Evolutionary conservation across 2,797 vertebrate species (phyloP).

Genomic region (Enteromius viviparus): DNA sequence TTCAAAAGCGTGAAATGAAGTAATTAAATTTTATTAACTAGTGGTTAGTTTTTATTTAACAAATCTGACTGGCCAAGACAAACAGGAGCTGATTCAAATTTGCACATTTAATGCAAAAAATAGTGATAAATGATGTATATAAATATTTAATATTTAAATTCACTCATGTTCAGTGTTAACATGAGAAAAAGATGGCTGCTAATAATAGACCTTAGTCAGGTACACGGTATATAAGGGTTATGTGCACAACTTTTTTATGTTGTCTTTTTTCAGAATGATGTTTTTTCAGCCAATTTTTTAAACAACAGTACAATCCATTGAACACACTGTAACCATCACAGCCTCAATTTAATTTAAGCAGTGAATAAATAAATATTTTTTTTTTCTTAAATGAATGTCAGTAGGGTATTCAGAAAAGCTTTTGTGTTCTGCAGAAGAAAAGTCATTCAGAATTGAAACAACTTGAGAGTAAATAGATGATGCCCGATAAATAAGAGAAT

Average conservation of each 20-base stretch:
- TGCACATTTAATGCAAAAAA: not conserved
- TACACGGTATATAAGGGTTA: too few relatives aligned
- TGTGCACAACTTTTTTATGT: not conserved
- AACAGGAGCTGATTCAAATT: not conserved
- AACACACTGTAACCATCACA: too few relatives aligned
- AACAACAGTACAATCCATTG: too few relatives aligned
- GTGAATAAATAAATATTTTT: too few relatives aligned
- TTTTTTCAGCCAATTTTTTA: too few relatives aligned
- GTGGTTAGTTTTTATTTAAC: not conserved
- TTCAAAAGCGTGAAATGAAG: not conserved
- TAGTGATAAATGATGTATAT: not conserved
- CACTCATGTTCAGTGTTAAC: not conserved
- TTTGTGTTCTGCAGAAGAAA: not conserved
- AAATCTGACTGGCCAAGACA: not conserved
- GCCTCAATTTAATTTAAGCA: too few relatives aligned
- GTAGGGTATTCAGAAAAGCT: not conserved
- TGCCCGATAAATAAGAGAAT: not conserved
- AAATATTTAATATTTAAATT: not conserved
- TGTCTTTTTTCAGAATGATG: too few relatives aligned
- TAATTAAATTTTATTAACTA: not conserved
- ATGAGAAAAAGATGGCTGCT: not conserved
- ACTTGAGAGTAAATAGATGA: not conserved
- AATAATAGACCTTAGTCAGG: not conserved
- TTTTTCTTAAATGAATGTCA: not conserved
- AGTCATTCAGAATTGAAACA: not conserved